phyloP scores from a whole-genome alignment of 2,888 invertebrate species.

The Ischnus inquisitorius region DNA sequence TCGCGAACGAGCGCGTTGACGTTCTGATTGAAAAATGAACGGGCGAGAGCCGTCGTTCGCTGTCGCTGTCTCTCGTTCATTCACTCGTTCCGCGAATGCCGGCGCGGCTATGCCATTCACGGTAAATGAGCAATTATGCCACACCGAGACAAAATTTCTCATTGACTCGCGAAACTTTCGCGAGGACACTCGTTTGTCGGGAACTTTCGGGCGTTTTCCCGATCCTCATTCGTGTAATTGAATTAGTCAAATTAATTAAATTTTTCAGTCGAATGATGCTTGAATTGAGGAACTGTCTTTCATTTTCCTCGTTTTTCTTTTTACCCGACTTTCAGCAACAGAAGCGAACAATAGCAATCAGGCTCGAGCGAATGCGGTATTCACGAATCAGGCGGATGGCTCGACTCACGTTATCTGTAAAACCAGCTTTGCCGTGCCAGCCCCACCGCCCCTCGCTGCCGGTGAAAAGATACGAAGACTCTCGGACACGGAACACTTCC shows the following conservation, averaged over 20 bases:
- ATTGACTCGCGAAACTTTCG: slow-evolving; percentile 34
- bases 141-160: slow-evolving; percentile 38
- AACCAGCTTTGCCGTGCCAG: slow-evolving; percentile 87
- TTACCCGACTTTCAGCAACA: slow-evolving; percentile 78
- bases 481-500: slow-evolving; percentile 87
- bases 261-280: background rate
- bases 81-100: slow-evolving; percentile 41
- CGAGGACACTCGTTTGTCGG: slow-evolving; percentile 12
- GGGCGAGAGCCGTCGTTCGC: slow-evolving; percentile 45
- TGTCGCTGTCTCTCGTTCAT: slow-evolving; percentile 49
- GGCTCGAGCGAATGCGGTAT: slow-evolving; percentile 80
- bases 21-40: slow-evolving; percentile 74
- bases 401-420: slow-evolving; percentile 81
- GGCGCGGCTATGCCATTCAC: slow-evolving; percentile 28
- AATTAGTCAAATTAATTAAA: background rate
- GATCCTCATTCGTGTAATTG: background rate
- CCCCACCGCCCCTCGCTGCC: slow-evolving; percentile 86
- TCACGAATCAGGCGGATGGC: slow-evolving; percentile 74
- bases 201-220: slow-evolving; percentile 8
- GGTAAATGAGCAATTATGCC: slow-evolving; percentile 58
- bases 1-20: slow-evolving; percentile 58
- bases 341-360: slow-evolving; percentile 81
- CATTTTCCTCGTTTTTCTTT: background rate
- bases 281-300: background rate
- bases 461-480: slow-evolving; percentile 87